phyloP scores from a whole-genome alignment of 2,888 invertebrate species.

The Drosophila kuntzei region DNA sequence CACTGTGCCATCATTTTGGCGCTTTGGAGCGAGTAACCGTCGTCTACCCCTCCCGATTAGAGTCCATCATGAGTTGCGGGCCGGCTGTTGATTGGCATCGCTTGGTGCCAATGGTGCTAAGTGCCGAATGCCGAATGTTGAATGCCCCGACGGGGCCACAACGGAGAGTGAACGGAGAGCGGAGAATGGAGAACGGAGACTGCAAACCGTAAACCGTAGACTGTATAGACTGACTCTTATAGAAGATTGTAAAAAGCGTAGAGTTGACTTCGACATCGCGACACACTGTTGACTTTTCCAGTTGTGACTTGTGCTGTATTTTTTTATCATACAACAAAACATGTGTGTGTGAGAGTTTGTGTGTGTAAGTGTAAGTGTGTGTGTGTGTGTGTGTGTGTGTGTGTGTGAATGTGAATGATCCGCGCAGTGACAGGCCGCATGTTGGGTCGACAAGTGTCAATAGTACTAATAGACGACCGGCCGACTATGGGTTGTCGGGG shows the following conservation, averaged over 20 bases:
- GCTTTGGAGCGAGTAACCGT: slow-evolving; percentile 27
- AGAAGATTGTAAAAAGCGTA: slow-evolving; percentile 35
- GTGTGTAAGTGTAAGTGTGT: slow-evolving; percentile 55
- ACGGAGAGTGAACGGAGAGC: slow-evolving; percentile 22
- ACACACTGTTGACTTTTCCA: slow-evolving; percentile 76
- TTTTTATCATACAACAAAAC: slow-evolving; percentile 43
- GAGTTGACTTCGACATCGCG: slow-evolving; percentile 33
- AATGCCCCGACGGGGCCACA: slow-evolving; percentile 46
- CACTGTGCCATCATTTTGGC: slow-evolving; percentile 46
- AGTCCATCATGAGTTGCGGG: too few relatives aligned
- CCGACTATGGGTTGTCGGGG: slow-evolving; percentile 38
- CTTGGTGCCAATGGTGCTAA: slow-evolving; percentile 79
- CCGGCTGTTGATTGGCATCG: slow-evolving; percentile 67
- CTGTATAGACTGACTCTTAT: slow-evolving; percentile 24
- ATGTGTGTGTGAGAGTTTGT: slow-evolving; percentile 14
- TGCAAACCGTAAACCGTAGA: slow-evolving; percentile 22
- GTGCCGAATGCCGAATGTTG: slow-evolving; percentile 81
- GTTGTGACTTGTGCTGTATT: slow-evolving; percentile 51
- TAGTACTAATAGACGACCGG: slow-evolving; percentile 81
- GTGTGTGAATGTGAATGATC: slow-evolving; percentile 62
- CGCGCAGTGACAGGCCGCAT: slow-evolving; percentile 74
- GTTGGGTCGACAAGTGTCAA: slow-evolving; percentile 82
- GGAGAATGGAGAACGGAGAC: slow-evolving; percentile 8
- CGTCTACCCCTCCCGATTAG: too few relatives aligned
- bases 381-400: slow-evolving; percentile 15